phyloP scores from a whole-genome alignment of 2,888 invertebrate genomes.

The Chloroclysta siterata region DNA sequence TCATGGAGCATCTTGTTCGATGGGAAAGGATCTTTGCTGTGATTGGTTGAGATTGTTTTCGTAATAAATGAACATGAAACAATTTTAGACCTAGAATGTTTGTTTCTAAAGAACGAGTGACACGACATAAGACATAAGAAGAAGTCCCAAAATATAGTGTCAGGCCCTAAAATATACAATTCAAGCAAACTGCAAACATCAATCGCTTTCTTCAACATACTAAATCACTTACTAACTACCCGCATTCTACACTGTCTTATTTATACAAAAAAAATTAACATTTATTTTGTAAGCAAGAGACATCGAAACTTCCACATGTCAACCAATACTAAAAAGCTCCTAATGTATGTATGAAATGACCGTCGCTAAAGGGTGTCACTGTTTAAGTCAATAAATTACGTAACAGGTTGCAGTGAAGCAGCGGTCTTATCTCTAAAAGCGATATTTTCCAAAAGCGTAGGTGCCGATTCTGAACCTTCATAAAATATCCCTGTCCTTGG shows the following conservation, averaged over 20 bases:
- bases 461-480: conserved; percentile 14
- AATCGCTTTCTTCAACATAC: no score
- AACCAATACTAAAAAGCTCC: conserved; percentile 2
- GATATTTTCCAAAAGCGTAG: conserved; percentile 22
- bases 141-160: no score
- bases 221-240: not conserved
- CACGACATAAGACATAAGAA: no score
- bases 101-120: no score
- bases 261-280: not conserved
- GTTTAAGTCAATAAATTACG: conserved; percentile 15
- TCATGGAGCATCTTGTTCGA: conserved; percentile 48
- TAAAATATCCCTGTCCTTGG: conserved; percentile 30
- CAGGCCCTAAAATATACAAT: no score
- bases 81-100: not conserved
- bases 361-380: conserved; percentile 7
- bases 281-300: not conserved
- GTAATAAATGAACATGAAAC: conserved; percentile 12
- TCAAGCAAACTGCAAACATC: no score
- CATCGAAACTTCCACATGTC: not conserved
- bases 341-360: conserved; percentile 8
- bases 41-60: conserved; percentile 23
- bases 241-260: not conserved
- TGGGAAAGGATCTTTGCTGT: conserved; percentile 42
- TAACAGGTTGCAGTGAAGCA: conserved; percentile 18
- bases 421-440: conserved; percentile 18